Evolutionary conservation across 2,113 vertebrate genomes (phyloP).

Genomic region (Eidolon helvum): DNA sequence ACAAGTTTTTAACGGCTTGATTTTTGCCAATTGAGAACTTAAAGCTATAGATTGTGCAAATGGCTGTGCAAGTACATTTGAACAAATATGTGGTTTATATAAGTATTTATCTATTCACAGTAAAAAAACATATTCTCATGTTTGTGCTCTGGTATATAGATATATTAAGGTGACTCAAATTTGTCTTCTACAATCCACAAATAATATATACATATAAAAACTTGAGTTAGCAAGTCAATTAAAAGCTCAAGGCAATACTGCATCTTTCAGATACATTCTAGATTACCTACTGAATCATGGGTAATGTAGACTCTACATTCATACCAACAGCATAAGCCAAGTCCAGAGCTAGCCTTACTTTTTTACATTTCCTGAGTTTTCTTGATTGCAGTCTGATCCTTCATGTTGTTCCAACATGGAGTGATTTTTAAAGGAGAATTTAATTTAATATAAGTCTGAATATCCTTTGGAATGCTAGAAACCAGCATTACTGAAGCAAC

Average conservation of each 20-base stretch:
- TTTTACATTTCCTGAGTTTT: conserved; percentile 49
- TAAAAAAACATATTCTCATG: not conserved
- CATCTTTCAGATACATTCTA: not conserved
- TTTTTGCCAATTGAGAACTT: not conserved
- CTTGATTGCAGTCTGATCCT: conserved; percentile 60
- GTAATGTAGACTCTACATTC: not conserved
- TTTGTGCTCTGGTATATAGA: not conserved
- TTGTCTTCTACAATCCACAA: conserved; percentile 22
- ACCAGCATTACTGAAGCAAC: conserved; percentile 22
- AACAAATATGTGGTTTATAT: not conserved
- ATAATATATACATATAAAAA: not conserved
- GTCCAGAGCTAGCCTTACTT: not conserved
- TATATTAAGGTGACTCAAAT: not conserved
- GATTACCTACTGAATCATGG: not conserved
- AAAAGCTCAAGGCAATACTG: not conserved
- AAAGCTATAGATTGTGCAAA: not conserved
- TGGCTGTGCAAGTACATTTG: not conserved
- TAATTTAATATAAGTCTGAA: conserved; percentile 71
- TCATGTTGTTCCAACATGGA: conserved; percentile 65
- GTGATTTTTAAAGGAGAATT: conserved; percentile 51
- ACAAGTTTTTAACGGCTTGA: not conserved
- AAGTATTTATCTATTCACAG: not conserved
- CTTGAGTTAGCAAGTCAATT: not conserved
- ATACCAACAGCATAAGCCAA: not conserved
- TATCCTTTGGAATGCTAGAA: conserved; percentile 63